Base-by-base conservation (phyloP, 2,888 invertebrate species). In the Megalurothrips usitatus region DNA sequence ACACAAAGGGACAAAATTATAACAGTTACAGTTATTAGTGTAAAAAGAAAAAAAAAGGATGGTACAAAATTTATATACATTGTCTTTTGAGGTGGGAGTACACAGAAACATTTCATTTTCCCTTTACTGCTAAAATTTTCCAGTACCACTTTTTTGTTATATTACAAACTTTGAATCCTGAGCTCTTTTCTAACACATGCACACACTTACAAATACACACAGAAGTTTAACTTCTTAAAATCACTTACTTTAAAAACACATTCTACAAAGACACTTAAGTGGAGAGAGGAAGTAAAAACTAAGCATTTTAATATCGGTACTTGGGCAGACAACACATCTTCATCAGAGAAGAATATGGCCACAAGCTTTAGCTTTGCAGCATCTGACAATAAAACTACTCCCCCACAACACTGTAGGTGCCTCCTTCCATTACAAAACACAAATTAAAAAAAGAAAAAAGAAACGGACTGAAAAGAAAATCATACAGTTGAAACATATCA, bases 181-280 rank as follows among this genome's bases (percentile, higher is more conserved):
- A 43, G 34, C 6, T 4, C 34, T 43, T 43, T 43, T 43, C 34
- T 6, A 43, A 43, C 34, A 4, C 34, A 43, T 43, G 34, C 34
- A 43, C 34, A 43, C 34, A 43, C 34, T 43, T 43, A 43, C 34
- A 43, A 43, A 43, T 43, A 43, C 34, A 43, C 34, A 43, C 0
- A 26, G 68, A 23, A 75, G 26, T 75, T 75, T 75, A 75, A 75
- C 68, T 75, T 75, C 68, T 26, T 75, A 75, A 26, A 75, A 75
- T 26, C 23, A 26, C 26, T 26, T 12, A 26, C 68, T 26, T 75
- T 26, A 75, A 75, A 26, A 26, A 75, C 26, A 75, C 23, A 58
- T 17, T 58, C 58, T 58, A 58, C 17, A 17, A n/a, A 75, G 11
- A 75, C 68, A 75, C 26, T 23, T 75, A 75, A 75, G n/a, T 75